Conservation (phyloP, 2,888 invertebrate genomes). For the Calliphora vomitoria region DNA sequence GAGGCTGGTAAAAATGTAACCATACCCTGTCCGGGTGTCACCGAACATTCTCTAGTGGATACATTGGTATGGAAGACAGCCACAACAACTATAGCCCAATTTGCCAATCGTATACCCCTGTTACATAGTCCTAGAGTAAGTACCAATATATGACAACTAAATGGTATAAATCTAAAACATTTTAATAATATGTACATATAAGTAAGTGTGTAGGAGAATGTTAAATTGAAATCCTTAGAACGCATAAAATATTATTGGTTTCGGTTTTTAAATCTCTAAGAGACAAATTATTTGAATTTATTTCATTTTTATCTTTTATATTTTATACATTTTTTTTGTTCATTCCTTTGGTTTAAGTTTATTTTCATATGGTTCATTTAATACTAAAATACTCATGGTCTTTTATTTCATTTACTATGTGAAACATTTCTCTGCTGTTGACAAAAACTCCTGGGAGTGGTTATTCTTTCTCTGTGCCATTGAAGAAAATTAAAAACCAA, state of each 20-base stretch:
- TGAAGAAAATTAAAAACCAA: conserved; percentile 60
- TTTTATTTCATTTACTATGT: conserved; percentile 26
- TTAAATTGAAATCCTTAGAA: conserved; percentile 56
- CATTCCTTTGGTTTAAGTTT: conserved; percentile 26
- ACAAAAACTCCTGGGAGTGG: conserved; percentile 47
- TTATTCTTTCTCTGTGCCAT: conserved; percentile 21
- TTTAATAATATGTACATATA: too few species aligned
- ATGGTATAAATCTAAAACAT: too few species aligned
- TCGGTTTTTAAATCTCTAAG: conserved; percentile 62
- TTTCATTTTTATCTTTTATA: conserved; percentile 41
- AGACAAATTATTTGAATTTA: conserved; percentile 67
- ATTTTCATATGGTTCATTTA: conserved; percentile 65
- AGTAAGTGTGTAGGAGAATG: neutral
- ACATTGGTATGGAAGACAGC: conserved; percentile 87
- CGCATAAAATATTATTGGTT: conserved; percentile 65
- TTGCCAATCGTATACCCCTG: conserved; percentile 84
- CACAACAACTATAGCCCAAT: conserved; percentile 84
- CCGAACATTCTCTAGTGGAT: conserved; percentile 88
- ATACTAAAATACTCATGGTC: conserved; percentile 60
- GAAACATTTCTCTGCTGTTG: conserved; percentile 31
- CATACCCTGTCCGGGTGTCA: conserved; percentile 88
- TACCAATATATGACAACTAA: conserved; percentile 48
- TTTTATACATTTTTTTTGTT: neutral
- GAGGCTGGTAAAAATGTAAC: conserved; percentile 89
- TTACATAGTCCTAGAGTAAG: conserved; percentile 85